Base-by-base conservation (phyloP, 2,888 invertebrate species). In the Odontocolon sp. region DNA sequence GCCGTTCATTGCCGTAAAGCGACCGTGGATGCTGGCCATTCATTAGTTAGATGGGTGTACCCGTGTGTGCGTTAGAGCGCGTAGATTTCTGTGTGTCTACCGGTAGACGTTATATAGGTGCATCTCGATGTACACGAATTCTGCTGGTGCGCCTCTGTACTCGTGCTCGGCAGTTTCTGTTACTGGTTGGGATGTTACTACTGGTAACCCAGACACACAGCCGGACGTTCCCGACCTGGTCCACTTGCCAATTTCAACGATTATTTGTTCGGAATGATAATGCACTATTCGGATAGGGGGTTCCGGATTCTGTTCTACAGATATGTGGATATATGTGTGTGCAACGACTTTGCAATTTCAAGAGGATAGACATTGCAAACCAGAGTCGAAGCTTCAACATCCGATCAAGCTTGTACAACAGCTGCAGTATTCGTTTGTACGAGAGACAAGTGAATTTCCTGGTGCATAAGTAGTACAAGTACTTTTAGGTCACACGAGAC, bases 231-330 rank as follows among this genome's bases (percentile, higher is more conserved):
- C 68, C 23, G 63, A 71, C 67, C 72, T 59, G 57, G 72, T 64
- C 42, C 68, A 75, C 77, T 77, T 61, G 70, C 78, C 71, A 74
- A 80, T 79, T 66, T 33, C 70, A 36, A 78, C 77, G 77, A 82
- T 82, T 79, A 82, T 81, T 82, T 80, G 80, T 80, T 76, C 75
- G 40, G 73, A 81, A 82, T 81, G 79, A 82, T 80, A 81, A 82
- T 82, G 76, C 70, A 78, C 76, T 57, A 33, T 54, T 33, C 33
- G 9, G 5, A 11, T 52, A n/a, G 69, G 47, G 64, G 66, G 9
- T 18, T n/a, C 28, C n/a, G 36, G 18, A 8, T 54, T 33, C 16
- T 6, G 31, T 26, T 8, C 16, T 11, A 3, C 33, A 31, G 9
- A 47, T 21, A 8, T 11, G 11, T 4, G 5, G n/a, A 11, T 21